phyloP scores from a whole-genome alignment of 2,888 invertebrate genomes.

The Oscheius sp. region DNA sequence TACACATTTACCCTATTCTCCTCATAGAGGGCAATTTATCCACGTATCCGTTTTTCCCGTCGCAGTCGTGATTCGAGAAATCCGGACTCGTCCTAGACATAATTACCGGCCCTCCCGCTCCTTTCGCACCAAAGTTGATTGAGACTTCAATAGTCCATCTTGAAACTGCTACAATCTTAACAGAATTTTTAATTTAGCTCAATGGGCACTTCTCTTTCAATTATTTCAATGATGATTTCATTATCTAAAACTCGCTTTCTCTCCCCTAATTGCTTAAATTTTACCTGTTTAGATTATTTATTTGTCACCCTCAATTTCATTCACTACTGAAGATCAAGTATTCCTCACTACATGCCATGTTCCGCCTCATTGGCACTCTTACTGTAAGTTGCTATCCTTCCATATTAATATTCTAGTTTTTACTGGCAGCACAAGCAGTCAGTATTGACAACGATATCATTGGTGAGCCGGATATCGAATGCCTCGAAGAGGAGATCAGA shows the following conservation, averaged over 20 bases:
- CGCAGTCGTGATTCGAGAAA: slow-evolving; percentile 20
- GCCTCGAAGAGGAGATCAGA: slow-evolving; percentile 69
- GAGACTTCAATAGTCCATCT: background rate
- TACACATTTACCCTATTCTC: background rate
- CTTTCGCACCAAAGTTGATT: slow-evolving; percentile 14
- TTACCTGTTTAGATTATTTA: background rate
- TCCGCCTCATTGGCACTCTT: slow-evolving; percentile 24
- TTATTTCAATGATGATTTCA: background rate
- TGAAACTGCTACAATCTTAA: background rate
- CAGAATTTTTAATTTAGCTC: background rate
- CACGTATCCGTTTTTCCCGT: slow-evolving; percentile 5
- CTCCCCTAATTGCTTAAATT: background rate
- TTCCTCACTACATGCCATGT: slow-evolving; percentile 16
- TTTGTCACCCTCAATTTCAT: background rate
- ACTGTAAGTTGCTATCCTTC: background rate
- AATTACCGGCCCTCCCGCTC: slow-evolving; percentile 3
- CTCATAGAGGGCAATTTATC: too few species aligned
- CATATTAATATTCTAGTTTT: slow-evolving; percentile 2
- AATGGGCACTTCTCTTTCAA: background rate
- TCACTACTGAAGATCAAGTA: background rate
- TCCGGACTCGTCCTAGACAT: slow-evolving; percentile 21
- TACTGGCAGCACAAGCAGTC: slow-evolving; percentile 13
- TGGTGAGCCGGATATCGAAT: slow-evolving; percentile 70
- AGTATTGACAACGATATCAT: slow-evolving; percentile 69
- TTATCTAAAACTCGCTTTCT: background rate